Conservation (phyloP, 2,888 invertebrate genomes). For the Hedya salicella region DNA sequence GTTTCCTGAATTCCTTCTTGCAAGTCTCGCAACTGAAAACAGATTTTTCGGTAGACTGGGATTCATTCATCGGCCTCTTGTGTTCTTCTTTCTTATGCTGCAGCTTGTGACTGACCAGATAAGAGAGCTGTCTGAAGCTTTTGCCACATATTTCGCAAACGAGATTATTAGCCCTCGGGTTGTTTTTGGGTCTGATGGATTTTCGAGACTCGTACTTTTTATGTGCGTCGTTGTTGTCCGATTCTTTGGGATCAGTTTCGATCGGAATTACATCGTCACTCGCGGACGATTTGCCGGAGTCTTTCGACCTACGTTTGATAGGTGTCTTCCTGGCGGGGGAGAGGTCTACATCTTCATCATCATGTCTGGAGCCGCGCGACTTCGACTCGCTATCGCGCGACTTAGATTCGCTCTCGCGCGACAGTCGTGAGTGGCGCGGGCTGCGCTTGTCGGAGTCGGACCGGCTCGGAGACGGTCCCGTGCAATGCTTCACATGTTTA, state of each 20-base stretch:
- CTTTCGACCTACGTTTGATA: constrained; percentile 65
- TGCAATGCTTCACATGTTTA: constrained; percentile 82
- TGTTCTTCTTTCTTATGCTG: constrained; percentile 68
- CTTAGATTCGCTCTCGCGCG: constrained; percentile 55
- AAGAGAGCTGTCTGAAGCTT: constrained; percentile 77
- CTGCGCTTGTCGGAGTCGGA: constrained; percentile 71
- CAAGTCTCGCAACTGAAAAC: constrained; percentile 78
- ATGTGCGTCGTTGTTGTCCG: constrained; percentile 52
- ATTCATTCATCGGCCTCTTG: constrained; percentile 58
- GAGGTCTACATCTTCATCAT: constrained; percentile 32
- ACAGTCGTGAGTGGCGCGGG: constrained; percentile 25
- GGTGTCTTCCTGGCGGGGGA: constrained; percentile 52
- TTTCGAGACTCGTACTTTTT: constrained; percentile 59
- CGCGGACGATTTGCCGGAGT: constrained; percentile 55
- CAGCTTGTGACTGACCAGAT: constrained; percentile 74
- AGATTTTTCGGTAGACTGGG: constrained; percentile 53
- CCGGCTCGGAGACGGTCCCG: constrained; percentile 77
- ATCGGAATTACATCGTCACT: constrained; percentile 67
- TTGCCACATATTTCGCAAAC: constrained; percentile 80
- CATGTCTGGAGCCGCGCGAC: constrained; percentile 44
- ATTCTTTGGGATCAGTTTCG: constrained; percentile 63
- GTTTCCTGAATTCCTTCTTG: constrained; percentile 77
- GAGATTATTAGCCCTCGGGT: constrained; percentile 57
- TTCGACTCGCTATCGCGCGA: constrained; percentile 62
- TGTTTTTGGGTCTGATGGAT: constrained; percentile 53